Base-by-base conservation (phyloP, 2,113 vertebrate genomes). In the Semnopithecus entellus region DNA sequence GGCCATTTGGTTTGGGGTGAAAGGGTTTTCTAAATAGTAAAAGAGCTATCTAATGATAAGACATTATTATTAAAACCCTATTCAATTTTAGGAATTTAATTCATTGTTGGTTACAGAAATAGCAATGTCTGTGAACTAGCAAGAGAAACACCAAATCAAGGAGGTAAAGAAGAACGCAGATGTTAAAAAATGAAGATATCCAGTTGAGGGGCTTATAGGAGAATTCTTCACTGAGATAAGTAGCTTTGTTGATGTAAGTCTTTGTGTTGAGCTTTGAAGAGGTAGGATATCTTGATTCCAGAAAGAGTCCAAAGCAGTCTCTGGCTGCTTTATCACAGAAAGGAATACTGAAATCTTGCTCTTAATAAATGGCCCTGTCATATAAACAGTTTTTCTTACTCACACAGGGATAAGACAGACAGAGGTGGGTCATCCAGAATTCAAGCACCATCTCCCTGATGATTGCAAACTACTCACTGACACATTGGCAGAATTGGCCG, bases 301-400 rank as follows among this genome's bases (percentile, higher is more conserved):
- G 88, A 90, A 80, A 1, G 1, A 45, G 35, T 13, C 57, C 13
- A 30, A 72, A 78, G 59, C 72, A 22, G 43, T 90, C 35, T 59
- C 59, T 64, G 78, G 30, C 64, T 95, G n/a, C 52, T 94, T 95
- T 94, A 76, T 87, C 30, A 40, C 17, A 78, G 64, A 92, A 80
- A 90, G 79, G 52, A 96, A 40, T 38, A 89, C 35, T 32, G 61
- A 95, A 95, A 27, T 3, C 70, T 95, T 45, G 7, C 70, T 92
- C 66, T 80, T 92, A 96, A 96, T 92, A 96, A 95, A 96, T 79
- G 70, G 30, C 25, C 68, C 83, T 94, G 68, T 84, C 95, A 84
- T 23, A n/a, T 22, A 52, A 85, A 90, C 17, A 61, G 17, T 50
- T 48, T 84, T 89, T 86, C 18, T 90, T 73, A 89, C 76, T 94